These are phyloP conservation scores for Choreutis nemorana DNA, from an alignment of 2,888 invertebrate genomes.

Conservation along the genomic window DNA sequence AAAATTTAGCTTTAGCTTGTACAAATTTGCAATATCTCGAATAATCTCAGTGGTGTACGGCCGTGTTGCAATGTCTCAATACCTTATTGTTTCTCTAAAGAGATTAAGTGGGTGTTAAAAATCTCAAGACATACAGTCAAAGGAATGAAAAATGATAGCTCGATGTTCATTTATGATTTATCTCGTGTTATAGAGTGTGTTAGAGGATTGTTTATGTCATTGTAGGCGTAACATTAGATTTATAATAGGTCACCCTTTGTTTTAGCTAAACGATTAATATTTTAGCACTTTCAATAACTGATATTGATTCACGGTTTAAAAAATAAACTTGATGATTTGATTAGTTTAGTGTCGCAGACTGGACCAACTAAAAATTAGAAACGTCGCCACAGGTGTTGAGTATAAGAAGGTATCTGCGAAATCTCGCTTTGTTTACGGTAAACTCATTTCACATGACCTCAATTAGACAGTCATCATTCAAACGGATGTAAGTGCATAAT, in stretches of 20 bases:
- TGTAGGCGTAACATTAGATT: too few relatives aligned
- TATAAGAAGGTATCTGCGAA: too few relatives aligned
- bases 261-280: too few relatives aligned
- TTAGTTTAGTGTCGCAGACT: slow-evolving; percentile 4
- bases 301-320: too few relatives aligned
- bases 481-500: slow-evolving; percentile 61
- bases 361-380: slow-evolving; percentile 8
- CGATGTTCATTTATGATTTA: slow-evolving; percentile 52
- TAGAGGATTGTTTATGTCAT: slow-evolving; percentile 54
- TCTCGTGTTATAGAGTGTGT: slow-evolving; percentile 47
- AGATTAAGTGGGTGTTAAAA: slow-evolving; percentile 63
- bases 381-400: too few relatives aligned
- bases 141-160: slow-evolving; percentile 53
- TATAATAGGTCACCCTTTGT: too few relatives aligned
- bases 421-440: slow-evolving; percentile 23
- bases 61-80: slow-evolving; percentile 27
- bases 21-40: too few relatives aligned
- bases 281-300: too few relatives aligned
- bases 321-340: slow-evolving; percentile 2
- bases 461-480: slow-evolving; percentile 59
- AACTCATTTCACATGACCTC: slow-evolving; percentile 40
- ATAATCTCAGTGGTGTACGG: too few relatives aligned
- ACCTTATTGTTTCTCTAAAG: slow-evolving; percentile 40
- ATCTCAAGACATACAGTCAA: slow-evolving; percentile 46
- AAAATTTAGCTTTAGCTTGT: too few relatives aligned